A percentile compares a stretch with the other conserved stretches of the same genome.
Conservation (phyloP, 2,888 invertebrate genomes). For the Cyclophora punctaria region DNA sequence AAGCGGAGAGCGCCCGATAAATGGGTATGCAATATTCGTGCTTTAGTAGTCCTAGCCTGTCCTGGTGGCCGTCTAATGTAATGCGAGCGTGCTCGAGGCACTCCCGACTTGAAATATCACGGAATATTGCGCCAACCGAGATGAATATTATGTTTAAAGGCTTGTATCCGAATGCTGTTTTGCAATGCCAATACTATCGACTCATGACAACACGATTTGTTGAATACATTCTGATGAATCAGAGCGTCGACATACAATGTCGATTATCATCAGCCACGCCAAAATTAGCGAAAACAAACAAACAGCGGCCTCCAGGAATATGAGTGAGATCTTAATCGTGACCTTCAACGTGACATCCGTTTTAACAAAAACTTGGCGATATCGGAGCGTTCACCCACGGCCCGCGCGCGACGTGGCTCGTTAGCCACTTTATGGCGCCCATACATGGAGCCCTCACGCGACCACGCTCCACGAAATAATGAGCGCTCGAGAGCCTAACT, state of each 20-base stretch:
- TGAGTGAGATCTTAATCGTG: conserved; percentile 42
- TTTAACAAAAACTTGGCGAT: conserved; percentile 38
- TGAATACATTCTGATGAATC: conserved; percentile 6
- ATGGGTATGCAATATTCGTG: conserved; percentile 40
- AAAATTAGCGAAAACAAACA: conserved; percentile 28
- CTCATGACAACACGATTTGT: conserved; percentile 1
- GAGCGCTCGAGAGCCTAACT: conserved; percentile 28
- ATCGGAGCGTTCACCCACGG: conserved; percentile 56
- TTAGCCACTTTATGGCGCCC: conserved; percentile 47
- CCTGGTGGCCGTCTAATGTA: conserved; percentile 62
- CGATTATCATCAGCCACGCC: conserved; percentile 11
- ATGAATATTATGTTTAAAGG: conserved; percentile 40
- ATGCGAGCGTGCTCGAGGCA: conserved; percentile 53
- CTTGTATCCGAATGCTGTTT: conserved; percentile 22
- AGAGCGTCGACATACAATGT: conserved; percentile 5
- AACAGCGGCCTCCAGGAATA: conserved; percentile 28
- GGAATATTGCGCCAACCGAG: conserved; percentile 45
- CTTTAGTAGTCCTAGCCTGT: conserved; percentile 33
- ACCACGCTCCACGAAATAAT: conserved; percentile 33
- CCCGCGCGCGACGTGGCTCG: conserved; percentile 41
- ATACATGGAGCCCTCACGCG: conserved; percentile 36
- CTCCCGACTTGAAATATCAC: conserved; percentile 62
- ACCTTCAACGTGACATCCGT: conserved; percentile 51
- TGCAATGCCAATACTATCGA: conserved; percentile 13
- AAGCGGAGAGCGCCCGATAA: conserved; percentile 37